A percentile compares a stretch with the other conserved stretches of the same genome.
These are phyloP conservation scores for Drosophila nigritarsus DNA, from an alignment of 2,888 invertebrate genomes.

Conservation along the genomic window DNA sequence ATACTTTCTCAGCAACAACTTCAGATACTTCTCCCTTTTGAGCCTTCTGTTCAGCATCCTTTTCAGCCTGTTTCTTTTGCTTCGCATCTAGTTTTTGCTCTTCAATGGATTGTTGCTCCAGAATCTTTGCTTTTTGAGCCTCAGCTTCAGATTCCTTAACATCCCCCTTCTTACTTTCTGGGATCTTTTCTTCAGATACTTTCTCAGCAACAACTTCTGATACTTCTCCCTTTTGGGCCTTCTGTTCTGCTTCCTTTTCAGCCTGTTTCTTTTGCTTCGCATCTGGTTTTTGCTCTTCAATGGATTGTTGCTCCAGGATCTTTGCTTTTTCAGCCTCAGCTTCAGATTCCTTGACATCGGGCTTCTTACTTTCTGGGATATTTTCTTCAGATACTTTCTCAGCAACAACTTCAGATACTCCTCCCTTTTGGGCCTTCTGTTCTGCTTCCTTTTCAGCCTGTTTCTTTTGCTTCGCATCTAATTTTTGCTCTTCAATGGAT, in stretches of 20 bases:
- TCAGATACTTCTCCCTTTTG: background rate
- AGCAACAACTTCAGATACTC: background rate
- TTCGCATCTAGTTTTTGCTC: background rate
- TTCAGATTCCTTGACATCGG: background rate
- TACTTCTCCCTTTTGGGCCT: background rate
- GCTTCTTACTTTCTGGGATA: background rate
- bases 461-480: background rate
- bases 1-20: background rate
- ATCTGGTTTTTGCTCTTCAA: background rate
- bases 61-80: too few species aligned
- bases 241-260: fast-evolving
- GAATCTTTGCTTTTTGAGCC: background rate
- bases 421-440: background rate
- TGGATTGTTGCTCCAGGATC: background rate
- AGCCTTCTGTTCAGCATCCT: background rate
- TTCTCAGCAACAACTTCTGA: background rate
- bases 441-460: background rate
- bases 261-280: background rate
- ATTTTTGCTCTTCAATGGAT: background rate
- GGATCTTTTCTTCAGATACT: background rate
- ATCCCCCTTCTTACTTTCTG: background rate
- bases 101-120: background rate
- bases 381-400: constrained; percentile 1
- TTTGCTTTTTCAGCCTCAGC: background rate
- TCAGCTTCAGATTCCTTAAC: background rate